Base-by-base conservation (phyloP, 2,797 vertebrate species). In the Pogoniulus pusillus region DNA sequence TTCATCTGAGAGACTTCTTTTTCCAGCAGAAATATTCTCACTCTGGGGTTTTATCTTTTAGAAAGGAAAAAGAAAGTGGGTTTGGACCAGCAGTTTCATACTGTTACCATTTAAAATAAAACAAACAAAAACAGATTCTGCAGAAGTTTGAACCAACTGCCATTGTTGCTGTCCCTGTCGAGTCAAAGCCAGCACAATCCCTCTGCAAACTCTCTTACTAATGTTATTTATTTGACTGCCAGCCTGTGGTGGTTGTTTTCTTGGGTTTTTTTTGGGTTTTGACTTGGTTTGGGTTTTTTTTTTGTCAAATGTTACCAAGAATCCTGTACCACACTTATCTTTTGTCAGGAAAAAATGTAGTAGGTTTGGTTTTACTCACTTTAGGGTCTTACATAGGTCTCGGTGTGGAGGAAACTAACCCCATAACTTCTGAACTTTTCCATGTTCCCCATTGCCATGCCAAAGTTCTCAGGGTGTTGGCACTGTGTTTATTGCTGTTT, bases 31-130 rank as follows among this genome's bases (percentile, higher is more conserved):
- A 93, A 93, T 85, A 78, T 76, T 91, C 83, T 91, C 68, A 78
- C 76, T 73, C 65, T 83, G 81, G 88, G 90, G 62, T 83, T 96
- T 93, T 89, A 87, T 89, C 77, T 91, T 79, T 89, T 75, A 57
- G 15, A 89, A 89, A 91, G 47, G 63, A 76, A 94, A 69, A 92
- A 93, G 89, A 72, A 69, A 82, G 90, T 35, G 51, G 88, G 85
- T 96, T 96, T 73, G 51, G 76, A 82, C 85, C 84, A 93, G 85
- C 77, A 82, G 66, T 85, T 95, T 96, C 90, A 54, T 89, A 66
- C 86, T 79, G 78, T 75, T 92, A 47, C 45, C 30, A 59, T 85
- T 95, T 66, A 74, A 93, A 96, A 93, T 70, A 81, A 94, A 89
- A 49, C 85, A 96, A 94, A 84, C 84, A 95, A 45, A 89, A 29